Evolutionary conservation across 2,113 vertebrate species (phyloP).

Genomic region (Strix aluco): DNA sequence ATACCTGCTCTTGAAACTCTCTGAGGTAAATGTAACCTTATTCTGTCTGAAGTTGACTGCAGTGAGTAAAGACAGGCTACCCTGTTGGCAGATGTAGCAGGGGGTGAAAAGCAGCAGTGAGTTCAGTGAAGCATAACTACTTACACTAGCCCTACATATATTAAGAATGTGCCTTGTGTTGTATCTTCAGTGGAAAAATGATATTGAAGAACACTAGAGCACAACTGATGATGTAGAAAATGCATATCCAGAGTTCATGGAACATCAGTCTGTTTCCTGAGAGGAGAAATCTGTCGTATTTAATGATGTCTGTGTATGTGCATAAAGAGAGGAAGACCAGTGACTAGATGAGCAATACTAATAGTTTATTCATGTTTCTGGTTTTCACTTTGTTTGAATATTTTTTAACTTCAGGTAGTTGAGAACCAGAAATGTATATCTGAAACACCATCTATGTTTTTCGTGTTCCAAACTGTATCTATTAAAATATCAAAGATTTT

Average conservation of each 20-base stretch:
- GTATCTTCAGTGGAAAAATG: background rate
- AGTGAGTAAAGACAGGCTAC: background rate
- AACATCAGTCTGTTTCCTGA: background rate
- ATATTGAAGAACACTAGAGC: background rate
- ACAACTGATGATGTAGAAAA: background rate
- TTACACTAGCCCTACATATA: background rate
- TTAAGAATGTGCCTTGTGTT: background rate
- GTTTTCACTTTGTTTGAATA: background rate
- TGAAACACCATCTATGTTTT: accelerated
- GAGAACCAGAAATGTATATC: background rate
- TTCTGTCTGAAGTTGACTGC: background rate
- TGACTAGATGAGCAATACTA: background rate
- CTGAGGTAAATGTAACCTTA: background rate
- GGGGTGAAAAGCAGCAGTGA: background rate
- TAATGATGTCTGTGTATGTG: accelerated
- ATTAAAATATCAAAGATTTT: background rate
- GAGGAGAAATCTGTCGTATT: accelerated
- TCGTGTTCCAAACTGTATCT: background rate
- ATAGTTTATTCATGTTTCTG: background rate
- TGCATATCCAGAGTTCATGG: background rate
- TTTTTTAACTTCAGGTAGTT: background rate
- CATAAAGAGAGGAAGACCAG: background rate
- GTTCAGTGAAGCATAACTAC: background rate
- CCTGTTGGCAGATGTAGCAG: background rate
- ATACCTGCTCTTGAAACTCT: background rate